Base-by-base conservation (phyloP, 2,797 vertebrate species). In the Molossus molossus region DNA sequence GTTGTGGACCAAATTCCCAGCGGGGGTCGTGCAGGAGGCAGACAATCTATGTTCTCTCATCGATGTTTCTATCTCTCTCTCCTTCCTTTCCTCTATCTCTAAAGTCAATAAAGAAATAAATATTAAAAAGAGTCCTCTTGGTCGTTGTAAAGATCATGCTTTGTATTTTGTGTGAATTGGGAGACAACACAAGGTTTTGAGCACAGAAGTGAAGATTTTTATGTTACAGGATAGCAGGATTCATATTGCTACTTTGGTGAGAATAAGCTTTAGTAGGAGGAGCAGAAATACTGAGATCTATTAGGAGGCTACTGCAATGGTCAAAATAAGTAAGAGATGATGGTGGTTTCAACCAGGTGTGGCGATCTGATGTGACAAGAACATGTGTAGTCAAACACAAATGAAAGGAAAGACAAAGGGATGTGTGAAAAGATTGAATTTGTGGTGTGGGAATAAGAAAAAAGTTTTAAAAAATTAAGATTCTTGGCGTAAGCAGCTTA, bases 401-500 rank as follows among this genome's bases (percentile, higher is more conserved):
- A 2, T 80, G 6, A 75, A 83, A 9, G n/a, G 6, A 86, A 12
- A 93, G 67, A 37, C n/a, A 91, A 80, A 76, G 9, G 1, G 11
- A 65, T 25, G 7, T 55, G 11, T 73, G 21, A 21, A 50, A 95
- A 89, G 1, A 72, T 25, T 91, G 6, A 13, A 64, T 67, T 53
- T 67, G 3, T 82, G 67, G 29, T 48, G 65, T n/a, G 13, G 87
- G 40, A n/a, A 81, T 69, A 92, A 72, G 9, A 77, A 3, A 65
- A 13, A 69, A 50, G 17, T 83, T 64, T 75, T 89, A 13, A 37
- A 89, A 89, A 65, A 1, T 33, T 65, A 83, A 95, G 45, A 9
- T 50, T 96, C 57, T 77, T 94, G 50, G 45, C 62, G 85, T 93
- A 37, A 86, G 27, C 5, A 86, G 79, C 20, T 93, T 75, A 79